phyloP scores from a whole-genome alignment of 2,888 invertebrate species.

The Helobdella robusta region DNA sequence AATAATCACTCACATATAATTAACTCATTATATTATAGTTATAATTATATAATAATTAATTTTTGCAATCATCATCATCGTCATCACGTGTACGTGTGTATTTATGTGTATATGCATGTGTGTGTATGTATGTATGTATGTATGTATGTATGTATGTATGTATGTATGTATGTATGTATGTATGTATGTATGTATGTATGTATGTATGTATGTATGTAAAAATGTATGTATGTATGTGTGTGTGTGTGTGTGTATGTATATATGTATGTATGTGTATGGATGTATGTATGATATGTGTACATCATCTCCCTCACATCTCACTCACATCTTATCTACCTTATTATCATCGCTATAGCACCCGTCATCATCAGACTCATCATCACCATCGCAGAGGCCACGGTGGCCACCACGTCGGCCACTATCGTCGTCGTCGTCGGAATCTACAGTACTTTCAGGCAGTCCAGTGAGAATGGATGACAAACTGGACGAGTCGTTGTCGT shows the following conservation, averaged over 20 bases:
- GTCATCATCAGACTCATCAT: no score
- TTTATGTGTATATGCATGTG: slow-evolving; percentile 16
- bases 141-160: slow-evolving; percentile 19
- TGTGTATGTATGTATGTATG: slow-evolving; percentile 15
- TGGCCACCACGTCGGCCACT: no score
- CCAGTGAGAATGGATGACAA: slow-evolving; percentile 89
- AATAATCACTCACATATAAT: no score
- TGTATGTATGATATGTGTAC: no score
- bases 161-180: slow-evolving; percentile 23
- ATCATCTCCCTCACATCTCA: no score
- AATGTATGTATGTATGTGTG: slow-evolving; percentile 18
- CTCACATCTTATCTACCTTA: no score
- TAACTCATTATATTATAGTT: no score
- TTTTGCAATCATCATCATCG: slow-evolving; percentile 3
- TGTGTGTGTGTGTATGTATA: slow-evolving; percentile 17
- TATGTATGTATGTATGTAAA: slow-evolving; percentile 19
- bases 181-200: slow-evolving; percentile 19
- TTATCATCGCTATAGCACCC: no score
- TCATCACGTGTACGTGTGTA: not conserved
- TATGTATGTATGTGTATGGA: not conserved
- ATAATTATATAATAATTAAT: no score
- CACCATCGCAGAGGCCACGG: no score
- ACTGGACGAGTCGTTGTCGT: no score
- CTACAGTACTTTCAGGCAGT: slow-evolving; percentile 67
- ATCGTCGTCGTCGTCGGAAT: slow-evolving; percentile 35